phyloP scores from a whole-genome alignment of 2,888 invertebrate genomes.

The Cryptus armator region DNA sequence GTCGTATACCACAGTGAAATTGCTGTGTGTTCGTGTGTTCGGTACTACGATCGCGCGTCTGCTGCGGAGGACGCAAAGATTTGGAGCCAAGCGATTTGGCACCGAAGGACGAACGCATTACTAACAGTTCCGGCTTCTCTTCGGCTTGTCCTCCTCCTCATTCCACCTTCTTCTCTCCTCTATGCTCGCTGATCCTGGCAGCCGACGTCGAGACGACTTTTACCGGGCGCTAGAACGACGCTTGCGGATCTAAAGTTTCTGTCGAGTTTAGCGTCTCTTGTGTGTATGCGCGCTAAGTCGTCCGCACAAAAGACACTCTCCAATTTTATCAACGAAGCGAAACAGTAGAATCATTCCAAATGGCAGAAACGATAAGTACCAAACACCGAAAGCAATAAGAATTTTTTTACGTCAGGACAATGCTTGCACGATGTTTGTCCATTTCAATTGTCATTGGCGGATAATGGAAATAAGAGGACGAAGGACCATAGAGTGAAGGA shows the following conservation, averaged over 20 bases:
- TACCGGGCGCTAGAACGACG: slow-evolving; percentile 37
- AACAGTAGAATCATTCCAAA: slow-evolving; percentile 9
- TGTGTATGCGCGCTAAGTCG: slow-evolving; percentile 33
- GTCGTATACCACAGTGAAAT: slow-evolving; percentile 52
- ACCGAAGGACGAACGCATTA: slow-evolving; percentile 65
- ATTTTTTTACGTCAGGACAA: slow-evolving; percentile 1
- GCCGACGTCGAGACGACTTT: slow-evolving; percentile 53
- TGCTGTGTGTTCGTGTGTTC: slow-evolving; percentile 48
- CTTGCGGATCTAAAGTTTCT: slow-evolving; percentile 46
- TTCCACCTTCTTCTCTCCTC: slow-evolving; percentile 25
- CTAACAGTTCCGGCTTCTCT: slow-evolving; percentile 66
- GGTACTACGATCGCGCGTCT: slow-evolving; percentile 56
- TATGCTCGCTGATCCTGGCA: slow-evolving; percentile 54
- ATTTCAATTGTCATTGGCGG: not conserved
- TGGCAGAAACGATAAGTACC: slow-evolving; percentile 22
- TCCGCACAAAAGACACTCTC: slow-evolving; percentile 37
- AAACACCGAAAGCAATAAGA: slow-evolving; percentile 6
- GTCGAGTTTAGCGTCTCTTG: slow-evolving; percentile 39
- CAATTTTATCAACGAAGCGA: slow-evolving; percentile 29
- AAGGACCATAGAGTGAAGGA: not conserved
- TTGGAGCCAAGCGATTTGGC: slow-evolving; percentile 70
- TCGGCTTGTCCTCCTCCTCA: slow-evolving; percentile 23
- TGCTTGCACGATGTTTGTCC: not conserved
- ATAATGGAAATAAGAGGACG: not conserved
- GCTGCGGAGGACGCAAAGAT: slow-evolving; percentile 65